Evolutionary conservation across 1,140 invertebrate genomes (phyloP).

Genomic region (Saccostrea glomerata): DNA sequence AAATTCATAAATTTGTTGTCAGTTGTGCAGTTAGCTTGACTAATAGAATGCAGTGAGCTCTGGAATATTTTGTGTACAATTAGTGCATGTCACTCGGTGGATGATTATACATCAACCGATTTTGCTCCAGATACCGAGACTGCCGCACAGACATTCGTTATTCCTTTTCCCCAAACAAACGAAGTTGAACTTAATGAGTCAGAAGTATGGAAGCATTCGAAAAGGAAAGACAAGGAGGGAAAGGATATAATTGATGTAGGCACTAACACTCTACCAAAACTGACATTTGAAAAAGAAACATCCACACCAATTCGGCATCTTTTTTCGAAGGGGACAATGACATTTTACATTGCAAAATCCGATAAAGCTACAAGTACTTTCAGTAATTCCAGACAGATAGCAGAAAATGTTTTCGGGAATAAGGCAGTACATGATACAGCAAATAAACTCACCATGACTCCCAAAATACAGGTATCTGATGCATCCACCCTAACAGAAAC

Average conservation of each 20-base stretch:
- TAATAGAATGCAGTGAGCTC: not conserved
- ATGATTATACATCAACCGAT: conserved; percentile 66
- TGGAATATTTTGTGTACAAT: not conserved
- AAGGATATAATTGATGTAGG: conserved; percentile 64
- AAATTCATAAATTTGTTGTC: not conserved
- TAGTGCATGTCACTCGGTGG: conserved; percentile 56
- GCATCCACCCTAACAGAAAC: conserved; percentile 66
- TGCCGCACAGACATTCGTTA: conserved; percentile 67
- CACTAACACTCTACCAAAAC: conserved; percentile 68
- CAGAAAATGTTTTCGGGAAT: conserved; percentile 55
- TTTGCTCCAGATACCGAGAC: conserved; percentile 59
- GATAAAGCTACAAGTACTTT: conserved; percentile 73
- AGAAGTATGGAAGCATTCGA: conserved; percentile 8
- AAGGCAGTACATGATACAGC: conserved; percentile 42
- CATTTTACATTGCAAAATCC: conserved; percentile 68
- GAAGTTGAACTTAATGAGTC: not conserved
- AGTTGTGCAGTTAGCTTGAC: not conserved
- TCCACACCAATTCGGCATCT: conserved; percentile 69
- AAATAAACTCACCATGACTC: conserved; percentile 67
- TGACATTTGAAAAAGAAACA: conserved; percentile 74
- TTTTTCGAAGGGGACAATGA: conserved; percentile 73
- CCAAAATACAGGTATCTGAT: conserved; percentile 59
- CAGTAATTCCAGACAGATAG: conserved; percentile 58
- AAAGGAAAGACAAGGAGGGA: conserved; percentile 37
- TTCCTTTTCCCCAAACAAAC: conserved; percentile 35